Evolutionary conservation across 2,888 invertebrate species (phyloP).

Genomic region (Polylopha cassiicola): DNA sequence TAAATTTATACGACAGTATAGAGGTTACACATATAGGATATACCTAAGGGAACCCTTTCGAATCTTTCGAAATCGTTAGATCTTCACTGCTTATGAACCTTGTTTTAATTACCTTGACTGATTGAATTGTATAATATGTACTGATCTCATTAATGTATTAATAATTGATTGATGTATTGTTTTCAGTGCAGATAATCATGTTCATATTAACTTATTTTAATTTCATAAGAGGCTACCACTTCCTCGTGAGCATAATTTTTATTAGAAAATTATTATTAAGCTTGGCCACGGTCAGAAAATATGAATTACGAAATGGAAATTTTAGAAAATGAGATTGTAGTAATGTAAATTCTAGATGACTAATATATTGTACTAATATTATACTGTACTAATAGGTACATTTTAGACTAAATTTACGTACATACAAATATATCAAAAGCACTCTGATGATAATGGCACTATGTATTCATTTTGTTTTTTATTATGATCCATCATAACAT

Average conservation of each 20-base stretch:
- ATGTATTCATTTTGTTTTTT: constrained; percentile 39
- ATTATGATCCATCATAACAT: constrained; percentile 32
- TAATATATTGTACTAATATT: constrained; percentile 23
- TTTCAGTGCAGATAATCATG: no score
- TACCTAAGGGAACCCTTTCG: constrained; percentile 23
- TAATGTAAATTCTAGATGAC: constrained; percentile 29
- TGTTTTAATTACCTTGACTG: neutral
- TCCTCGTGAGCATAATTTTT: no score
- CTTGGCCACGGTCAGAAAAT: constrained; percentile 4
- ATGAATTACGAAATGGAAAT: constrained; percentile 4
- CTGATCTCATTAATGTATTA: no score
- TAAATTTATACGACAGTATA: constrained; percentile 6
- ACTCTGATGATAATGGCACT: constrained; percentile 36
- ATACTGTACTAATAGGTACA: constrained; percentile 30
- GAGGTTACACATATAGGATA: constrained; percentile 5
- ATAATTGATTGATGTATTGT: no score
- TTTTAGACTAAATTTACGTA: constrained; percentile 28
- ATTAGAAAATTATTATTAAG: no score
- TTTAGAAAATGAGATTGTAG: constrained; percentile 25
- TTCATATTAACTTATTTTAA: no score
- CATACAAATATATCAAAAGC: constrained; percentile 26
- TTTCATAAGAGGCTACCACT: no score
- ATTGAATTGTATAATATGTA: neutral
- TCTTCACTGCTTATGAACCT: neutral
- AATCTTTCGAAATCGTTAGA: constrained; percentile 2